These are phyloP conservation scores for Parambassis ranga DNA, from an alignment of 2,797 vertebrate genomes.

Conservation along the genomic window DNA sequence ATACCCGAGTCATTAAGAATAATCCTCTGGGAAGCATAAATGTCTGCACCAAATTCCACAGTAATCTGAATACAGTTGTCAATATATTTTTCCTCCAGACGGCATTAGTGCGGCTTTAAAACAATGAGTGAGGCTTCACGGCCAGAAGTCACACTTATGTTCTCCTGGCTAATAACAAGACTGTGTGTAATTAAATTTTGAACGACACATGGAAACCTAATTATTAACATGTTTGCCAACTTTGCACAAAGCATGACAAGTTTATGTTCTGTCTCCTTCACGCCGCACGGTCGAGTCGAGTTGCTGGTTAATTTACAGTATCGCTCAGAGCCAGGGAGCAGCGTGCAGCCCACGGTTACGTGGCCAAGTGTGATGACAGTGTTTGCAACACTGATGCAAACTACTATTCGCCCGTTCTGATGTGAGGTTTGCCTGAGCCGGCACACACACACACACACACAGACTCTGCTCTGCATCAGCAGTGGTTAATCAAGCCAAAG, in stretches of 20 bases:
- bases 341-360: conserved; percentile 28
- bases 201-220: neutral
- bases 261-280: neutral
- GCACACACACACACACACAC: neutral
- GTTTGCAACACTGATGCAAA: conserved; percentile 52
- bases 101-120: neutral
- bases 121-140: neutral
- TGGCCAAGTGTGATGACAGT: conserved; percentile 37
- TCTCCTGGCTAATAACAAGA: neutral
- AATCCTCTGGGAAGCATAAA: neutral
- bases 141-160: neutral
- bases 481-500: conserved; percentile 27
- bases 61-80: neutral
- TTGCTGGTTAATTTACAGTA: conserved; percentile 35
- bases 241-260: conserved; percentile 5
- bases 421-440: conserved; percentile 29
- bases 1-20: neutral
- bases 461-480: conserved; percentile 50
- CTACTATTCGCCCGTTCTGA: conserved; percentile 21
- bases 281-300: neutral
- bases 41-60: neutral
- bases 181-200: neutral
- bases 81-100: neutral
- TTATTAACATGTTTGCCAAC: conserved; percentile 8
- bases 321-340: conserved; percentile 14